Base-by-base conservation (phyloP, 64 coral and sea anemone species). In the Dendronephthya gigantea region DNA sequence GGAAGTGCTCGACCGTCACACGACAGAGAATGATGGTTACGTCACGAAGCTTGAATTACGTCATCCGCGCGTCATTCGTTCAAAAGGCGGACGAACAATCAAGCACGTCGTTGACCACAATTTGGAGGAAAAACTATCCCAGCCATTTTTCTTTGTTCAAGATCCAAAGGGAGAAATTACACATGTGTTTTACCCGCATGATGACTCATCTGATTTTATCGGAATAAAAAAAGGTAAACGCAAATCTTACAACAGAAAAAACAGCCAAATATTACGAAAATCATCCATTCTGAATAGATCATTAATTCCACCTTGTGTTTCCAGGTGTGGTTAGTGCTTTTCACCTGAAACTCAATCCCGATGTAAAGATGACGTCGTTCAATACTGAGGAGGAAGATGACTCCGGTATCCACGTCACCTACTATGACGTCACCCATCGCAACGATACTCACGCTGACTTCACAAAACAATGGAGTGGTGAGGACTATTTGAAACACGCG, bases 251-350 rank as follows among this genome's bases (percentile, higher is more conserved):
- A n/a, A 4, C 11, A 45, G 41, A 11, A 45, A 45, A 11, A 45
- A 45, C 41, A 45, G 41, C 11, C 11, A 6, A 45, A 45, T 6
- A 45, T 45, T 45, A 11, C 4, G 41, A 45, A 11, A 45, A 45
- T 45, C 11, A 45, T 45, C 41, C 41, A 45, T 4, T 45, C 4
- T 45, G 11, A 45, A 45, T 45, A 45, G 11, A 45, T 45, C 4
- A 11, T 45, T 45, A 6, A 45, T 25, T 12, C 1, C 13, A 74
- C 45, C 82, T 49, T 82, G 5, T 90, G 11, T 48, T 49, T 47
- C 33, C 23, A 96, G 94, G 90, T 38, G 92, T 96, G 36, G 86
- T 83, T 28, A 91, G 88, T 30, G 86, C 88, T 36, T 92, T 96
- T 66, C 90, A 96, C 35, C 19, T 96, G 11, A 84, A 88, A 12